Percentiles rank a stretch among this genome's conserved stretches.
phyloP scores from a whole-genome alignment of 1,140 invertebrate species.

The Drosophila miranda region DNA sequence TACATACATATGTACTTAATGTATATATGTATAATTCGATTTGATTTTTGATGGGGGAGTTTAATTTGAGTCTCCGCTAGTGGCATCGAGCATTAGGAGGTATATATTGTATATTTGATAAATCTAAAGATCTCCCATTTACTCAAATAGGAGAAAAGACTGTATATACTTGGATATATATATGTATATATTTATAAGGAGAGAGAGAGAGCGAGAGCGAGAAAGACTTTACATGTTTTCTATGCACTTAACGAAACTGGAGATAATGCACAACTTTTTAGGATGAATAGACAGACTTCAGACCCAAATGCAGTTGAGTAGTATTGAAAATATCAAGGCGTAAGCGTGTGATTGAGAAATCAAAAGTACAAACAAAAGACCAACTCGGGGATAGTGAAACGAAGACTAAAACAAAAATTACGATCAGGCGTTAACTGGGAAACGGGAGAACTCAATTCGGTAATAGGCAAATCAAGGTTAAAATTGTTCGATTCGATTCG shows the following conservation, averaged over 20 bases:
- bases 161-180: conserved; percentile 36
- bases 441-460: conserved; percentile 9
- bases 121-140: conserved; percentile 15
- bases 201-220: conserved; percentile 19
- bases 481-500: conserved; percentile 12
- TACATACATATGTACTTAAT: conserved; percentile 1
- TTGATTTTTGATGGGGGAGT: conserved; percentile 2
- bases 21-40: not conserved
- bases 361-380: conserved; percentile 17
- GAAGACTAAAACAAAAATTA: conserved; percentile 1
- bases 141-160: conserved; percentile 8
- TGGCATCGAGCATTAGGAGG: conserved; percentile 11
- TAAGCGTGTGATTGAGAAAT: conserved; percentile 67
- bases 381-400: conserved; percentile 25
- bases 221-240: conserved; percentile 15
- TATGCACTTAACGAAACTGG: conserved; percentile 39
- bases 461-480: conserved; percentile 27
- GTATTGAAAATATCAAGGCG: conserved; percentile 53
- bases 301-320: conserved; percentile 67
- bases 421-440: conserved; percentile 15
- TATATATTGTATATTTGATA: not conserved
- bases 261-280: conserved; percentile 46
- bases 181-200: conserved; percentile 14
- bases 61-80: conserved; percentile 30
- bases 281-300: conserved; percentile 53